Conservation (phyloP, 1,140 invertebrate genomes). For the Ostrea edulis region DNA sequence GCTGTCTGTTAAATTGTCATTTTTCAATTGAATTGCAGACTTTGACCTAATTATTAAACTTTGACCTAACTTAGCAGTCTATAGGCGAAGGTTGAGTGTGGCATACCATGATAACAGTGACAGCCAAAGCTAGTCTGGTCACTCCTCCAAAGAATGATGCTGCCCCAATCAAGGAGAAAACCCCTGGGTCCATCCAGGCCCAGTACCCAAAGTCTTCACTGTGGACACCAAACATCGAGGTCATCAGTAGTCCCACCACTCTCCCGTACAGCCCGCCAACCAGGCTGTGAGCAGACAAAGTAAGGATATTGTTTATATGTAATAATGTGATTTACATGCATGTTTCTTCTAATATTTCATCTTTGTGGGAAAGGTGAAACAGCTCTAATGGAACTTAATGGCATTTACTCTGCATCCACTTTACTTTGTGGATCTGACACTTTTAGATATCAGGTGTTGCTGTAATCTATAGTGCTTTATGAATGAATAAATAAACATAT, state of each 20-base stretch:
- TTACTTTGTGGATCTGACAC: too few relatives aligned
- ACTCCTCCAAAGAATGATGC: slow-evolving; percentile 81
- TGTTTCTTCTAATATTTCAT: too few relatives aligned
- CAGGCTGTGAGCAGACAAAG: slow-evolving; percentile 61
- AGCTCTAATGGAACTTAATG: too few relatives aligned
- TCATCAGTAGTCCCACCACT: slow-evolving; percentile 77
- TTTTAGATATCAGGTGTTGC: too few relatives aligned
- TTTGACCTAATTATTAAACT: background rate
- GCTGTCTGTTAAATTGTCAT: too few relatives aligned
- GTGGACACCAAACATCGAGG: slow-evolving; percentile 77
- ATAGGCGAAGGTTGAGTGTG: background rate
- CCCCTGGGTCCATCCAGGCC: slow-evolving; percentile 81
- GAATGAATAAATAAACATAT: too few relatives aligned
- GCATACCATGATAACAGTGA: slow-evolving; percentile 80
- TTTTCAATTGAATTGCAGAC: too few relatives aligned
- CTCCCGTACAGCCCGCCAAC: slow-evolving; percentile 80
- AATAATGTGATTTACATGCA: too few relatives aligned
- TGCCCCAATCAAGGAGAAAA: slow-evolving; percentile 80
- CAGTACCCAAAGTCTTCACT: slow-evolving; percentile 74
- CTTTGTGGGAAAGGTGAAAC: too few relatives aligned
- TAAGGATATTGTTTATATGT: background rate
- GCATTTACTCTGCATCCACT: too few relatives aligned
- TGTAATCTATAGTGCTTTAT: too few relatives aligned
- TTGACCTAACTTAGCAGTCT: background rate
- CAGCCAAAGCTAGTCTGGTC: slow-evolving; percentile 79